phyloP scores from a whole-genome alignment of 2,797 vertebrate genomes.

The Pseudochirops cupreus region DNA sequence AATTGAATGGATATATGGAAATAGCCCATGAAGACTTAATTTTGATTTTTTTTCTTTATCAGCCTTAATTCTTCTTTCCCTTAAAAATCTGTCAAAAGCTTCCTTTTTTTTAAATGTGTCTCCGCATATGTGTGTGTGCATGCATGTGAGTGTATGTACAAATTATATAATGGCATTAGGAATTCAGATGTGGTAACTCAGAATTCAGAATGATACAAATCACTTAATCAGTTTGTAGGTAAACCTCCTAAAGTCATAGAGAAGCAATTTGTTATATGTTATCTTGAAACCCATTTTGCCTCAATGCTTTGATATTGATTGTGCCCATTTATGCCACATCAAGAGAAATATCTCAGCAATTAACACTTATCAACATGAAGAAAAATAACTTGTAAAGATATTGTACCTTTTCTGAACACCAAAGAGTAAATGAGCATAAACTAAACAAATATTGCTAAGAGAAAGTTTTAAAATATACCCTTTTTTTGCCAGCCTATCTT shows the following conservation, averaged over 20 bases:
- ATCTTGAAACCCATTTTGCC: conserved; percentile 3
- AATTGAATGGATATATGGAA: background rate
- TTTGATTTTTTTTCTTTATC: background rate
- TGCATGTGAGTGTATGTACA: background rate
- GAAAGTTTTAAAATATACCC: conserved; percentile 65
- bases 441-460: conserved; percentile 49
- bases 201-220: background rate
- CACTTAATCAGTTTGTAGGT: background rate
- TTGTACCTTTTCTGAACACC: conserved; percentile 66
- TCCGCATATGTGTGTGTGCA: background rate
- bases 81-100: background rate
- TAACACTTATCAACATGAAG: conserved; percentile 63
- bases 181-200: background rate
- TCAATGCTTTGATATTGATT: conserved; percentile 80
- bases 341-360: conserved; percentile 66
- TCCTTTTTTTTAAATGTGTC: background rate
- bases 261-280: background rate
- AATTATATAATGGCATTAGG: background rate
- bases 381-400: conserved; percentile 67
- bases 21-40: background rate
- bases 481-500: conserved; percentile 72
- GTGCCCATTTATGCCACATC: conserved; percentile 87
- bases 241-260: background rate
- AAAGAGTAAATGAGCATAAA: conserved; percentile 72
- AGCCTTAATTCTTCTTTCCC: background rate